These are phyloP conservation scores for Oscheius myriophilus DNA, from an alignment of 2,888 invertebrate species.

Conservation along the genomic window DNA sequence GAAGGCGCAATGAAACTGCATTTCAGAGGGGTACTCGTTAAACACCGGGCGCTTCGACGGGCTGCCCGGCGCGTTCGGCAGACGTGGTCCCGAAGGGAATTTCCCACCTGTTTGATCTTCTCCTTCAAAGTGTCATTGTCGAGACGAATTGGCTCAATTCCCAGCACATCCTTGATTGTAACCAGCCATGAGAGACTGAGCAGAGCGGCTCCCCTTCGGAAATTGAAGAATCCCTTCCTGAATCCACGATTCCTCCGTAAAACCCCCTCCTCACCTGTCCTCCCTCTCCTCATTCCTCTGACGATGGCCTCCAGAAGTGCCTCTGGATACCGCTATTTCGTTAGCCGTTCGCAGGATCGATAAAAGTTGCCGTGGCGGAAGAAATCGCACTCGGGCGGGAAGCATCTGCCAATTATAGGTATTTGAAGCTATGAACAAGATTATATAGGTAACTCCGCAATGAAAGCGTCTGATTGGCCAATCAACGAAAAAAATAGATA, in stretches of 20 bases:
- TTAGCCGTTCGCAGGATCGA: constrained; percentile 8
- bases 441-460: not conserved
- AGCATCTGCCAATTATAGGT: constrained; percentile 4
- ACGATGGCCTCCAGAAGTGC: not conserved
- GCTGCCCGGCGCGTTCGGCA: too few relatives aligned
- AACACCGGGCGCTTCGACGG: too few relatives aligned
- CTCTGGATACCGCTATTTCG: not conserved
- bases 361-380: constrained; percentile 9
- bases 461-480: not conserved
- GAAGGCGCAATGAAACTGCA: too few relatives aligned
- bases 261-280: not conserved
- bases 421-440: not conserved
- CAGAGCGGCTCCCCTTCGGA: constrained; percentile 33
- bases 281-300: not conserved
- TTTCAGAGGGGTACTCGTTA: too few relatives aligned
- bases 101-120: constrained; percentile 63
- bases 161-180: constrained; percentile 63
- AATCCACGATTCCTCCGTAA: not conserved
- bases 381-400: not conserved
- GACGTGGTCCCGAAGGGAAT: too few relatives aligned
- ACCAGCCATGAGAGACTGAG: constrained; percentile 59
- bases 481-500: not conserved
- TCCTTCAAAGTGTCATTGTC: constrained; percentile 69
- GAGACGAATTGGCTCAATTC: constrained; percentile 55
- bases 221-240: constrained; percentile 9